Percentiles rank a stretch among this genome's conserved stretches.
These are phyloP conservation scores for Nephrotoma appendiculata DNA, from an alignment of 2,888 invertebrate genomes.

Conservation along the genomic window DNA sequence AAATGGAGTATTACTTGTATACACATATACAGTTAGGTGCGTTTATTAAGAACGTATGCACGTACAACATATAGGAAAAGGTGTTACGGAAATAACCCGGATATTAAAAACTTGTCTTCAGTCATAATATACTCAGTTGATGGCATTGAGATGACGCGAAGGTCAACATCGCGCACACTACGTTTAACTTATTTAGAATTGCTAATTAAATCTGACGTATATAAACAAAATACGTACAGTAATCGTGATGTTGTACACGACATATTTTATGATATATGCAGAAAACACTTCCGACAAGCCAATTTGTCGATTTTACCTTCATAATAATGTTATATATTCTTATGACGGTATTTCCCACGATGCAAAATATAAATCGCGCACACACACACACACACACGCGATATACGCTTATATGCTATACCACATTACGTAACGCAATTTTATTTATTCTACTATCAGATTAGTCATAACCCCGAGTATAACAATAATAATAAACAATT, in stretches of 20 bases:
- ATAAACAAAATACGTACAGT: background rate
- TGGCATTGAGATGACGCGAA: background rate
- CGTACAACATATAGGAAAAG: background rate
- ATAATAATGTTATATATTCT: background rate
- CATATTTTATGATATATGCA: background rate
- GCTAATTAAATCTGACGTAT: background rate
- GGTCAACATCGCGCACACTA: background rate
- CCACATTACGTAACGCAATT: background rate
- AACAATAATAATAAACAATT: background rate
- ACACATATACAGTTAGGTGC: background rate
- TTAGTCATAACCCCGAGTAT: background rate
- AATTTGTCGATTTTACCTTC: background rate
- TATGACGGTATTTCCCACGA: background rate
- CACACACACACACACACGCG: background rate
- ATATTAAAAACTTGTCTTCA: background rate
- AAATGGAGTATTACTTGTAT: background rate
- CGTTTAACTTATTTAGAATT: background rate
- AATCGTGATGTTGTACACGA: background rate
- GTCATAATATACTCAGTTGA: background rate
- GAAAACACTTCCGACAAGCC: background rate
- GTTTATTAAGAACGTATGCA: no score
- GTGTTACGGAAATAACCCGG: background rate
- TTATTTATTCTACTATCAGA: background rate
- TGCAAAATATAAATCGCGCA: background rate
- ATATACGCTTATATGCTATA: background rate